Evolutionary conservation across 2,797 vertebrate genomes (phyloP).

Genomic region (Cephalopachus bancanus): DNA sequence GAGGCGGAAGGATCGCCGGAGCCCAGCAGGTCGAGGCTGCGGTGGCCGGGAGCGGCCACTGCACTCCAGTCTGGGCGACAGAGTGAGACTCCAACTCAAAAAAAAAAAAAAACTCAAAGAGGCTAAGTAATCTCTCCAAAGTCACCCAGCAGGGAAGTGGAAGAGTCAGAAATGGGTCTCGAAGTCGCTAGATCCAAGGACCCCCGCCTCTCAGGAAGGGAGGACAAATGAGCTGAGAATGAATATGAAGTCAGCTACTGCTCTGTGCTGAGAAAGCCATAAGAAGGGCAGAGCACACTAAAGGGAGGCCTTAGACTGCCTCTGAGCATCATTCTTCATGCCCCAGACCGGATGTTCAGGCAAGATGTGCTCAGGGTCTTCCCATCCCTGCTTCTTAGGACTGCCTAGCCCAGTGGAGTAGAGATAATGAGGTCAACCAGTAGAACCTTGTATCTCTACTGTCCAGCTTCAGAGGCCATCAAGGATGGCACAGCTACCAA

Average conservation of each 20-base stretch:
- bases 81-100: too few species aligned
- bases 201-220: background rate
- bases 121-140: constrained; percentile 25
- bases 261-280: background rate
- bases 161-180: constrained; percentile 27
- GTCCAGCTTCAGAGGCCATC: background rate
- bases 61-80: too few species aligned
- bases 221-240: background rate
- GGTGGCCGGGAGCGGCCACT: too few species aligned
- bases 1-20: too few species aligned
- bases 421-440: background rate
- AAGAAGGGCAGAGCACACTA: background rate
- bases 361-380: background rate
- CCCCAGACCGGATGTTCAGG: background rate
- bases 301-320: background rate
- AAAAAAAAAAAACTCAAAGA: constrained; percentile 20
- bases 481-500: too few species aligned
- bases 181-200: background rate
- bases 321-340: background rate
- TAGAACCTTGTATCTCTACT: background rate
- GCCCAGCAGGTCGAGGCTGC: too few species aligned
- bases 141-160: background rate
- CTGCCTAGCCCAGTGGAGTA: background rate
- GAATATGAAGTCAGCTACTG: background rate
- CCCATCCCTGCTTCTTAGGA: background rate